Evolutionary conservation across 2,113 vertebrate genomes (phyloP).

Genomic region (Pelodiscus sinensis): DNA sequence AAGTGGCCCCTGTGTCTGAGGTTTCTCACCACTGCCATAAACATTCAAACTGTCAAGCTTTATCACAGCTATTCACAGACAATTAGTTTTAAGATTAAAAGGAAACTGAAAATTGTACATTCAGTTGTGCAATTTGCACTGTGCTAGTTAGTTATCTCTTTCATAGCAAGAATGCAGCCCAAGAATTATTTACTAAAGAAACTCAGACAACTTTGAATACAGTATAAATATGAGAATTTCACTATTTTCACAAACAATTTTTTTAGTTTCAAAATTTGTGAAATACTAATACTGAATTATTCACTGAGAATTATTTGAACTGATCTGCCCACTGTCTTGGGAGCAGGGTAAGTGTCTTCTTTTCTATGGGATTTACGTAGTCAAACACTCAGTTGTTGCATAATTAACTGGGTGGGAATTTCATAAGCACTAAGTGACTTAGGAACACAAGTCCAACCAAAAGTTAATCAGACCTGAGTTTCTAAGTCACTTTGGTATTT

Average conservation of each 20-base stretch:
- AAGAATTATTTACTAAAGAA: not conserved
- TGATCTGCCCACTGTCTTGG: not conserved
- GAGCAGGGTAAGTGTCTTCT: not conserved
- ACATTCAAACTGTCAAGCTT: not conserved
- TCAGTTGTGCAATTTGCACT: not conserved
- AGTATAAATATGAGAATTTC: not conserved
- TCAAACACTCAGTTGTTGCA: not conserved
- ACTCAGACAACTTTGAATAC: not conserved
- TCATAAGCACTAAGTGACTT: not conserved
- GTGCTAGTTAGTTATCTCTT: not conserved
- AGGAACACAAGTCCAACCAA: not conserved
- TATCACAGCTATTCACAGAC: not conserved
- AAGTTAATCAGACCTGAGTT: not conserved
- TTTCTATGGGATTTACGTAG: not conserved
- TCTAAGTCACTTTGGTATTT: not conserved
- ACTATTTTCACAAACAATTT: not conserved
- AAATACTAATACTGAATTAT: not conserved
- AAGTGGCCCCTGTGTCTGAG: too few relatives aligned
- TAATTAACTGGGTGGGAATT: too few relatives aligned
- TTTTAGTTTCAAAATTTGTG: not conserved
- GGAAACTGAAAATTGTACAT: not conserved
- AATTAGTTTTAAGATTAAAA: not conserved
- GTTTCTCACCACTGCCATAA: not conserved
- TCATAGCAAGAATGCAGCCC: not conserved
- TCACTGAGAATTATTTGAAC: not conserved